Evolutionary conservation across 2,113 vertebrate genomes (phyloP), one percentile per base, ranked within the genome.

Genomic region (Platichthys stellatus): DNA sequence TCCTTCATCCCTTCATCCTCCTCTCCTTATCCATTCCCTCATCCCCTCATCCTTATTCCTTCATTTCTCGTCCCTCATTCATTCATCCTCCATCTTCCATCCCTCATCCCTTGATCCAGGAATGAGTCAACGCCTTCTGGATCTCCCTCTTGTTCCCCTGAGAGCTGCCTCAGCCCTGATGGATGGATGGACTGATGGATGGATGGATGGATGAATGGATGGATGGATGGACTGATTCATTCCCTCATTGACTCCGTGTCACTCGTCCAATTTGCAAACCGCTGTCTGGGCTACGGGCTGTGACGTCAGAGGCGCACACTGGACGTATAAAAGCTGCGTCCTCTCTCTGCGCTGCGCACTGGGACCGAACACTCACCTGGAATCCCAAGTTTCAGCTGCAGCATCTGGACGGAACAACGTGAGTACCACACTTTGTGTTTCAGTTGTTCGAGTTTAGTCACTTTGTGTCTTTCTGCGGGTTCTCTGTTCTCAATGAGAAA

Each of bases 301-400:
- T 96, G 96, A 97, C 96, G 96, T 97, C 96, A 97, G 81, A 84
- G 81, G 18, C 47, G 17, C 15, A 6, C 4, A 11, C 91, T 80
- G 91, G 93, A 82, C 74, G 93, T 93, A 95, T 96, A 96, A 95
- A 97, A 95, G 82, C 40, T 78, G 66, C 83, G 69, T 78, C 68
- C 83, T 69, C 74, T 82, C 67, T 79, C 76, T 89, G 59, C 69
- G 72, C 72, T 83, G 40, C 40, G 40, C 87, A 91, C 86, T 84
- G 86, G 76, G 78, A 92, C 80, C 69, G 49, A 73, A 57, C 67
- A 56, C 74, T 43, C 40, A 43, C 40, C 40, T 12, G 40, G 3
- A 40, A 13, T 11, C 40, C 11, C 24, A 64, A 80, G 72, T 13
- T 87, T 73, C 71, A 59, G 53, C 81, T 73, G 64, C 79, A 85